phyloP scores from a whole-genome alignment of 2,888 invertebrate genomes.

The Dusona sp. region DNA sequence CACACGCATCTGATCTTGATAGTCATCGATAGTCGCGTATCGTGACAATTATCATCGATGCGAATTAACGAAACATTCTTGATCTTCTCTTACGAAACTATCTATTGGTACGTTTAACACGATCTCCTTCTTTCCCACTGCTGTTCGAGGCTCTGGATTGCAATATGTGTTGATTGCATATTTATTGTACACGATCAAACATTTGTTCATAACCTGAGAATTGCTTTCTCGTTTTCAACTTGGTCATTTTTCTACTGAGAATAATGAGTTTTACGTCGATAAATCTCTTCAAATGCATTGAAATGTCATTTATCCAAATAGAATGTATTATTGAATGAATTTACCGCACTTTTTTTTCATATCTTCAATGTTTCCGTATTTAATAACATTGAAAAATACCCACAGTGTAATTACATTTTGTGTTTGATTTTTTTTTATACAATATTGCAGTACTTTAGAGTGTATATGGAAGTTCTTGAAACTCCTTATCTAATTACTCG shows the following conservation, averaged over 20 bases:
- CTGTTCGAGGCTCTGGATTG: conserved; percentile 9
- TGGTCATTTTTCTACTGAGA: background rate
- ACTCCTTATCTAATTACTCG: conserved; percentile 8
- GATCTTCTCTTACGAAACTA: conserved; percentile 19
- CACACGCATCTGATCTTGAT: conserved; percentile 54
- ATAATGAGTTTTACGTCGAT: background rate
- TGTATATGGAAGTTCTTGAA: background rate
- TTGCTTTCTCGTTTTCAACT: background rate
- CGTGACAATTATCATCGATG: conserved; percentile 35
- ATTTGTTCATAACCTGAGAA: background rate
- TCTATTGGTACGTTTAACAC: conserved; percentile 14
- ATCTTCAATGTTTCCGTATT: background rate
- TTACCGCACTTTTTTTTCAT: background rate
- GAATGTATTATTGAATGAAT: background rate
- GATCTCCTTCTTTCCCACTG: background rate
- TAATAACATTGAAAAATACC: background rate
- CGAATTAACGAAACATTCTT: conserved; percentile 14
- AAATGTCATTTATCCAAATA: background rate
- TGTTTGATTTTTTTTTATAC: background rate
- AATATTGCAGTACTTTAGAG: background rate
- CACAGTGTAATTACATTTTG: background rate
- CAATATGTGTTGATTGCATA: background rate
- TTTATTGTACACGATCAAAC: background rate
- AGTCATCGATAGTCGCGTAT: conserved; percentile 46
- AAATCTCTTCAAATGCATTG: background rate